Percentiles rank a stretch among this genome's conserved stretches.
phyloP scores from a whole-genome alignment of 2,888 invertebrate species.

The Agrilus cyanescens region DNA sequence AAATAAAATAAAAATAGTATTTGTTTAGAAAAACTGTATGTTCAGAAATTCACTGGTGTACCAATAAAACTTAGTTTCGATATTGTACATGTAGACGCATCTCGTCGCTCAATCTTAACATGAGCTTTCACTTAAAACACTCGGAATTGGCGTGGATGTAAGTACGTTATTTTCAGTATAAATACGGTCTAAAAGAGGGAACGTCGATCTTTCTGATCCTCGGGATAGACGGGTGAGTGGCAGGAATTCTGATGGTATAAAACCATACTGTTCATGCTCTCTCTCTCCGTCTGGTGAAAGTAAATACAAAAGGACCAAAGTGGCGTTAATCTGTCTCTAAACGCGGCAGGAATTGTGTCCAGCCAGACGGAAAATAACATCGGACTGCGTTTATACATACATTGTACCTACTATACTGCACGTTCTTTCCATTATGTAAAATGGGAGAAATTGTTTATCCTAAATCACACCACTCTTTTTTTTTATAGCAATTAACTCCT shows the following conservation, averaged over 20 bases:
- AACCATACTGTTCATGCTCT: no score
- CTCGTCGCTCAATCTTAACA: no score
- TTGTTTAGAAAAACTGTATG: no score
- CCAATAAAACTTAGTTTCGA: no score
- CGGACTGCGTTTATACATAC: constrained; percentile 26
- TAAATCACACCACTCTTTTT: no score
- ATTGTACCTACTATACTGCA: constrained; percentile 4
- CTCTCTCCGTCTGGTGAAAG: no score
- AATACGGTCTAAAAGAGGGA: not conserved
- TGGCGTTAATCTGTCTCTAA: constrained; percentile 32
- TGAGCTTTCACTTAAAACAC: not conserved
- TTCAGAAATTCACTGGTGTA: no score
- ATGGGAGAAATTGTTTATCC: not conserved
- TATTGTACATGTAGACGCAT: no score
- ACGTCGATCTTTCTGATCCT: no score
- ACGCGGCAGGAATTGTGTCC: constrained; percentile 40
- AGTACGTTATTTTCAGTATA: constrained; percentile 1
- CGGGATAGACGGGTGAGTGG: constrained; percentile 21
- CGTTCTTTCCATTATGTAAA: constrained; percentile 10
- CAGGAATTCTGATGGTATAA: constrained; percentile 28
- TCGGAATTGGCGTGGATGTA: constrained; percentile 1
- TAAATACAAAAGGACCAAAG: not conserved
- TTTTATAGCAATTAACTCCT: no score
- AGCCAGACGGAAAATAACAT: constrained; percentile 48
- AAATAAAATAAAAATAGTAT: no score